Evolutionary conservation across 2,113 vertebrate genomes (phyloP).

Genomic region (Gallinago media): DNA sequence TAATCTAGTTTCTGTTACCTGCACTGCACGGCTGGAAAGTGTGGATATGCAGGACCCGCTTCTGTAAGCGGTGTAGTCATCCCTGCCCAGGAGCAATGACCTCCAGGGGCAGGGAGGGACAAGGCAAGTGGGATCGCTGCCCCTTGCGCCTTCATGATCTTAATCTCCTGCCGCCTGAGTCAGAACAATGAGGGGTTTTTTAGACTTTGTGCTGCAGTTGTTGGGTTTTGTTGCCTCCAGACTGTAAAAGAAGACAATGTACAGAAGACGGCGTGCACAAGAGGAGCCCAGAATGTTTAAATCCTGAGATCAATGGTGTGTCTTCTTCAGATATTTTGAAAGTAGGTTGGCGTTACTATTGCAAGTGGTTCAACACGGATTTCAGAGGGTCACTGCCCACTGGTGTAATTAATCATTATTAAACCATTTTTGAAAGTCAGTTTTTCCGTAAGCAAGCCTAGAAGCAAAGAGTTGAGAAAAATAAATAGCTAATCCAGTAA

Average conservation of each 20-base stretch:
- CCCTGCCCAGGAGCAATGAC: not conserved
- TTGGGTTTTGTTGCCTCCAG: not conserved
- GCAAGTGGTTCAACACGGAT: not conserved
- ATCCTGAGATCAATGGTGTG: not conserved
- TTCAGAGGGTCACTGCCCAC: conserved; percentile 70
- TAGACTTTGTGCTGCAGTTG: not conserved
- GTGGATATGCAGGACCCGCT: not conserved
- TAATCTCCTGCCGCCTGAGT: not conserved
- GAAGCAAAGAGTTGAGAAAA: conserved; percentile 2
- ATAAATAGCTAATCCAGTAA: not conserved
- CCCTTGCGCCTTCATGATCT: not conserved
- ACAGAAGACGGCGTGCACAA: not conserved
- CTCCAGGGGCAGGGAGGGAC: not conserved
- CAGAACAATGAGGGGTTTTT: not conserved
- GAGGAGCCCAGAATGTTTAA: not conserved
- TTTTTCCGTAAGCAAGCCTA: conserved; percentile 84
- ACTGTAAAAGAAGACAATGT: not conserved
- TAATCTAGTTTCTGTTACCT: not conserved
- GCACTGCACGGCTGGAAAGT: not conserved
- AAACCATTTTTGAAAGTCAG: conserved; percentile 89
- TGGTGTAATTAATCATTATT: conserved; percentile 92
- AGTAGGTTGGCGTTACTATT: not conserved
- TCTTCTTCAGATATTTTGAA: not conserved
- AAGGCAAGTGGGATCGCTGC: not conserved
- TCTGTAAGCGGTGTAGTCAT: not conserved